These are phyloP conservation scores for Hecatera dysodea DNA, from an alignment of 2,888 invertebrate genomes.

Conservation along the genomic window DNA sequence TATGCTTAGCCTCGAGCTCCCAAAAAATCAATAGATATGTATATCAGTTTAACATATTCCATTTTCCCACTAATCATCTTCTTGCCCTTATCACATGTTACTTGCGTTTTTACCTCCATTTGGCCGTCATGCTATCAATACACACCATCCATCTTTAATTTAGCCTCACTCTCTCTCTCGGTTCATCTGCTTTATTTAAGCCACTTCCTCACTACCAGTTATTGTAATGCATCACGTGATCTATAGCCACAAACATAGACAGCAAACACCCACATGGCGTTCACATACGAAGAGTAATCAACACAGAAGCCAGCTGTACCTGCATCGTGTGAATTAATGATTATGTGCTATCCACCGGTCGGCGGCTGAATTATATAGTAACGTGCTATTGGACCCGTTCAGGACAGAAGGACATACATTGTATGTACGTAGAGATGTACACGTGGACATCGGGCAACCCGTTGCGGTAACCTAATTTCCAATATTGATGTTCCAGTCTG, in stretches of 20 bases:
- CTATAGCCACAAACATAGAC: slow-evolving; percentile 4
- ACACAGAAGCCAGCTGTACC: slow-evolving; percentile 55
- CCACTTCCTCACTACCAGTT: neutral
- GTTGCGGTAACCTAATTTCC: slow-evolving; percentile 57
- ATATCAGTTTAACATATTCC: too few relatives aligned
- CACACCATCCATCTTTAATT: too few relatives aligned
- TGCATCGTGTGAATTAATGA: slow-evolving; percentile 74
- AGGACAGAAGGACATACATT: neutral
- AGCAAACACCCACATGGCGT: slow-evolving; percentile 56
- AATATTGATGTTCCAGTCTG: slow-evolving; percentile 53
- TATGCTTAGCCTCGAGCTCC: neutral
- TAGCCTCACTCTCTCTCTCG: too few relatives aligned
- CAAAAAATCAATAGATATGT: too few relatives aligned
- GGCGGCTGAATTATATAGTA: slow-evolving; percentile 55
- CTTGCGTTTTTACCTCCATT: too few relatives aligned
- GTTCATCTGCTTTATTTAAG: too few relatives aligned
- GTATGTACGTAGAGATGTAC: neutral
- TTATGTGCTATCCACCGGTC: slow-evolving; percentile 66
- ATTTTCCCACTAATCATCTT: too few relatives aligned
- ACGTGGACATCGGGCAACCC: slow-evolving; percentile 38
- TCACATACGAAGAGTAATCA: slow-evolving; percentile 59
- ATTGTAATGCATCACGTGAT: neutral
- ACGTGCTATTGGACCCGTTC: slow-evolving; percentile 38
- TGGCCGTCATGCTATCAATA: too few relatives aligned
- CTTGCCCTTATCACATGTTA: too few relatives aligned